Conservation (phyloP, 2,888 invertebrate genomes). For the Bombylius discolor region DNA sequence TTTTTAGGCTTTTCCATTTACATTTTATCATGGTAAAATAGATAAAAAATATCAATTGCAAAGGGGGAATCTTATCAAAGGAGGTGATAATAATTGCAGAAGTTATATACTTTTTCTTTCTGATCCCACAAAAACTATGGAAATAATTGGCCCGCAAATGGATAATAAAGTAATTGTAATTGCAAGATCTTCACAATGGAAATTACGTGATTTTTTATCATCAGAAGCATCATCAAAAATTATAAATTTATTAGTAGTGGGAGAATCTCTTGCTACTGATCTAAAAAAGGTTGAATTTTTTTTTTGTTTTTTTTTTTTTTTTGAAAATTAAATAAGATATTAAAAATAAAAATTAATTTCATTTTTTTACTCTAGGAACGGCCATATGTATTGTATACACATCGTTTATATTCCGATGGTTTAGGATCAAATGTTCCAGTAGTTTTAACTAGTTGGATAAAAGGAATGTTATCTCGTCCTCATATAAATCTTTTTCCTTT, state of each 20-base stretch:
- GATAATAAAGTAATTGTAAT: constrained; percentile 52
- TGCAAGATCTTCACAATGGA: constrained; percentile 61
- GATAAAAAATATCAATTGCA: constrained; percentile 38
- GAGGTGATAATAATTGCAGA: constrained; percentile 40
- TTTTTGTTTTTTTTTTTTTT: too few species aligned
- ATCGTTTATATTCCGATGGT: constrained; percentile 58
- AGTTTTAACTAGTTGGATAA: constrained; percentile 59
- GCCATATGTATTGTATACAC: constrained; percentile 61
- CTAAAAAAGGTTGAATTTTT: constrained; percentile 32
- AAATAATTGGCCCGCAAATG: constrained; percentile 48
- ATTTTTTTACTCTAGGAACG: constrained; percentile 40
- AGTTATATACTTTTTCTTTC: constrained; percentile 55
- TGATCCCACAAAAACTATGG: constrained; percentile 45
- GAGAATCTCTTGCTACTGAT: constrained; percentile 48
- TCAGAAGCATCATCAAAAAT: constrained; percentile 49
- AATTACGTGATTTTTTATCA: constrained; percentile 54
- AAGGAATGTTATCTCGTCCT: constrained; percentile 47
- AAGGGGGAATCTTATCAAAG: constrained; percentile 29
- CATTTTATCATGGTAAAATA: constrained; percentile 50
- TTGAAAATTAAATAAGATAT: not conserved
- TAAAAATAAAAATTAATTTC: not conserved
- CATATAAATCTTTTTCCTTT: constrained; percentile 52
- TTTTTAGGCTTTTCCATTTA: constrained; percentile 36
- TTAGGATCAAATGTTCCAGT: constrained; percentile 54
- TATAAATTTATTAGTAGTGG: constrained; percentile 56